A percentile compares a stretch with the other conserved stretches of the same genome.
These are phyloP conservation scores for Patiria miniata DNA, from an alignment of 35 echinoderm and acorn worm species.

Conservation along the genomic window DNA sequence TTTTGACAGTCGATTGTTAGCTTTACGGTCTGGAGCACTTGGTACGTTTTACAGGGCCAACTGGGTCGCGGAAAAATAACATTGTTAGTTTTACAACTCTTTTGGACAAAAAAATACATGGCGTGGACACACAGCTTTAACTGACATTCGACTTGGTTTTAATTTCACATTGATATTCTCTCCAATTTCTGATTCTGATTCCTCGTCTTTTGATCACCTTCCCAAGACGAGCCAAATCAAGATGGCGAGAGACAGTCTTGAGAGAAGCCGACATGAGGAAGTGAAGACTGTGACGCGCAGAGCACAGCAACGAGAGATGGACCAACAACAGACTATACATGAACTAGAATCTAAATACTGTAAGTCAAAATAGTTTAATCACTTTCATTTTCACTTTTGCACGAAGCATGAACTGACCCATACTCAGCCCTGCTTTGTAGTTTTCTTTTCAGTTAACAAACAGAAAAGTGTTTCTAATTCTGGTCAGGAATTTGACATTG, in stretches of 20 bases:
- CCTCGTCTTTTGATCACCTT: too few relatives aligned
- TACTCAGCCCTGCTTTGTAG: neutral
- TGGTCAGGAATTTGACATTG: neutral
- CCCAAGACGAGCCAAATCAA: slow-evolving; percentile 71
- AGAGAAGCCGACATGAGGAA: slow-evolving; percentile 65
- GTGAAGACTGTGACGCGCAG: slow-evolving; percentile 46
- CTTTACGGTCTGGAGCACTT: too few relatives aligned
- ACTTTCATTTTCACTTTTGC: too few relatives aligned
- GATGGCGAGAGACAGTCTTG: slow-evolving; percentile 64
- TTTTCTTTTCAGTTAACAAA: neutral
- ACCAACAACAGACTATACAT: slow-evolving; percentile 80
- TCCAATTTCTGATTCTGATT: too few relatives aligned
- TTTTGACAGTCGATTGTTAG: too few relatives aligned
- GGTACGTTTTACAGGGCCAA: too few relatives aligned
- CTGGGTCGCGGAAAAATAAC: too few relatives aligned
- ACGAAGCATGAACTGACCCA: neutral
- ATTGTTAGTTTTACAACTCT: too few relatives aligned
- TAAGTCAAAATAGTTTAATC: slow-evolving; percentile 15
- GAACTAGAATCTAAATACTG: slow-evolving; percentile 83
- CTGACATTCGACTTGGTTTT: too few relatives aligned
- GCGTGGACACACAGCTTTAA: too few relatives aligned
- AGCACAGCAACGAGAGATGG: slow-evolving; percentile 73
- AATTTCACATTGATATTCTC: too few relatives aligned
- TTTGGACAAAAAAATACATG: too few relatives aligned
- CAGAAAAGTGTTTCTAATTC: neutral